phyloP scores from a whole-genome alignment of 2,888 invertebrate species.

The Fragum fragum region DNA sequence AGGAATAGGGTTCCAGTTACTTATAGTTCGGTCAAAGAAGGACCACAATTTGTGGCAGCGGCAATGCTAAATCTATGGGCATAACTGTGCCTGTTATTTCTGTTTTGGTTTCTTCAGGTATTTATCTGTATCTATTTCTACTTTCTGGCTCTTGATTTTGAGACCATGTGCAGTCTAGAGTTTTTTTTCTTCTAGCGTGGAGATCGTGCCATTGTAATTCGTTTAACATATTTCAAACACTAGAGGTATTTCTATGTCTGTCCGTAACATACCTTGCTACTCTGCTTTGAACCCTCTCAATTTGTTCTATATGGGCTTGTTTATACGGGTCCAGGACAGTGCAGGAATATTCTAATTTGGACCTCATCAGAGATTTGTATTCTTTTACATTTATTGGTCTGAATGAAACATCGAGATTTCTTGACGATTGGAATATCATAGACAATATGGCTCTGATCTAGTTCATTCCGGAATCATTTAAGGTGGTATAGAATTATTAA shows the following conservation, averaged over 20 bases:
- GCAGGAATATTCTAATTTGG: slow-evolving; percentile 19
- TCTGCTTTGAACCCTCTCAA: slow-evolving; percentile 40
- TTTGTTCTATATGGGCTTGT: slow-evolving; percentile 24
- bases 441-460: no score
- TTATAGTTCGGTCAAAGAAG: background rate
- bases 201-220: slow-evolving; percentile 8
- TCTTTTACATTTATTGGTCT: no score
- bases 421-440: no score
- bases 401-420: slow-evolving; percentile 29
- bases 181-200: background rate
- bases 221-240: slow-evolving; percentile 30
- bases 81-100: no score
- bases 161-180: background rate
- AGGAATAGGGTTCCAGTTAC: background rate
- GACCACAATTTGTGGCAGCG: background rate
- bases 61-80: background rate
- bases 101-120: background rate
- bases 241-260: slow-evolving; percentile 31
- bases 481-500: no score
- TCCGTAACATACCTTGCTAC: slow-evolving; percentile 30
- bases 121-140: slow-evolving; percentile 8
- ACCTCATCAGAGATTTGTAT: slow-evolving; percentile 31
- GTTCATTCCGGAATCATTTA: no score
- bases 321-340: background rate
- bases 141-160: slow-evolving; percentile 2